Conservation (phyloP, 2,797 vertebrate species). For the Periparus ater region DNA sequence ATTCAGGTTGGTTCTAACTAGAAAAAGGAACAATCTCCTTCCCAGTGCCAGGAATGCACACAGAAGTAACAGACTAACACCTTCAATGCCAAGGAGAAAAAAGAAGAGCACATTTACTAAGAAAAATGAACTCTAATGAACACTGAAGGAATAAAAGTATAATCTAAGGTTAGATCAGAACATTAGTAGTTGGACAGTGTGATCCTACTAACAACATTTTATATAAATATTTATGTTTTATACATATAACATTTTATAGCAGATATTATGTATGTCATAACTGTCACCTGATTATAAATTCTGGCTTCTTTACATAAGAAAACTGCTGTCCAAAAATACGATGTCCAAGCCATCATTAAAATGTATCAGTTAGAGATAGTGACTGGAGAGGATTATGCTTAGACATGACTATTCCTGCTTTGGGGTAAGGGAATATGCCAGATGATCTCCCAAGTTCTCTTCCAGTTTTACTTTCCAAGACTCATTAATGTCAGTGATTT, state of each 20-base stretch:
- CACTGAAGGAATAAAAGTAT: background rate
- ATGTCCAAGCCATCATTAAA: background rate
- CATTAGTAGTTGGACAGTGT: background rate
- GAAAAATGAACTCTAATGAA: background rate
- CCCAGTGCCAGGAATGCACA: background rate
- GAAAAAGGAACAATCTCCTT: background rate
- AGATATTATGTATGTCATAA: background rate
- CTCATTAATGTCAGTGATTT: background rate
- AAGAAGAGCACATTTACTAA: background rate
- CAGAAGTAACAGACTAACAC: background rate
- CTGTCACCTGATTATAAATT: background rate
- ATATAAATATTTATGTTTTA: no score
- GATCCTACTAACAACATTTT: background rate
- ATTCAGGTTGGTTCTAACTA: background rate
- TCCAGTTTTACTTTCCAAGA: background rate
- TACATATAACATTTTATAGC: background rate
- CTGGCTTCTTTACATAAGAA: background rate
- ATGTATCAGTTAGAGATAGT: background rate
- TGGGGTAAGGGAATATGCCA: background rate
- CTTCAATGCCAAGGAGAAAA: background rate
- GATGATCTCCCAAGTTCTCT: background rate
- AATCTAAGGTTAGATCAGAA: background rate
- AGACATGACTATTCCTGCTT: background rate
- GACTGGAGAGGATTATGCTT: background rate
- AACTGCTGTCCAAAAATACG: background rate